Conservation (phyloP, 1,140 invertebrate genomes). For the Leptinotarsa texana region DNA sequence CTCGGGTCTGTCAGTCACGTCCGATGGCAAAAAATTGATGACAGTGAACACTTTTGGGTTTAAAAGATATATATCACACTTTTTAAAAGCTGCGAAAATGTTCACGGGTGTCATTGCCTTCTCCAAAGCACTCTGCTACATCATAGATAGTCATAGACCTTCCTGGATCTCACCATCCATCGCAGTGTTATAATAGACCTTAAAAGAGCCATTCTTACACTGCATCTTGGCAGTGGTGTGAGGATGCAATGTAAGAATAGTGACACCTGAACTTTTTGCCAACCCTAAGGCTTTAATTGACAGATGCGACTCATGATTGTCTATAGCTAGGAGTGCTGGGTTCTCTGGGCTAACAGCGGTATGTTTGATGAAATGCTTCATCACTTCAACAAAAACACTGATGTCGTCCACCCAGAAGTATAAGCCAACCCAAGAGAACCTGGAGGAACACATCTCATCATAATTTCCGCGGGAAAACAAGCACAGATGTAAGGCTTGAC, state of each 20-base stretch:
- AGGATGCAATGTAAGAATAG: conserved; percentile 53
- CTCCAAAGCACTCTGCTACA: conserved; percentile 19
- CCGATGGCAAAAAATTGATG: background rate
- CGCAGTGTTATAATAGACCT: conserved; percentile 48
- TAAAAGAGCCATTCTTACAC: conserved; percentile 52
- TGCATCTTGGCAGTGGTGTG: conserved; percentile 56
- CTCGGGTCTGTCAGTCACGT: background rate
- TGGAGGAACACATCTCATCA: conserved; percentile 50
- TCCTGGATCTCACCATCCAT: conserved; percentile 40
- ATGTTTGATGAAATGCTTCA: conserved; percentile 54
- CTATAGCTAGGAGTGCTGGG: conserved; percentile 53
- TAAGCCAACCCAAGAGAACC: conserved; percentile 47
- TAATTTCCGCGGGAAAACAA: conserved; percentile 49
- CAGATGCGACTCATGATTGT: conserved; percentile 55
- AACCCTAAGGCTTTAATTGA: conserved; percentile 44
- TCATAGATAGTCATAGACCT: conserved; percentile 29
- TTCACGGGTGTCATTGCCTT: conserved; percentile 25
- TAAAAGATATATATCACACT: background rate
- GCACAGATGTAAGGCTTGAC: conserved; percentile 36
- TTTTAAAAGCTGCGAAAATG: background rate
- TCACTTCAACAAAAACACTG: conserved; percentile 22
- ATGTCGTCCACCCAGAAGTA: conserved; percentile 33
- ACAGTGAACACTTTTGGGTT: background rate
- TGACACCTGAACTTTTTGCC: conserved; percentile 45
- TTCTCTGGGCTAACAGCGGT: conserved; percentile 47